phyloP scores from a whole-genome alignment of 2,797 vertebrate species.

The Lophotriccus pileatus region DNA sequence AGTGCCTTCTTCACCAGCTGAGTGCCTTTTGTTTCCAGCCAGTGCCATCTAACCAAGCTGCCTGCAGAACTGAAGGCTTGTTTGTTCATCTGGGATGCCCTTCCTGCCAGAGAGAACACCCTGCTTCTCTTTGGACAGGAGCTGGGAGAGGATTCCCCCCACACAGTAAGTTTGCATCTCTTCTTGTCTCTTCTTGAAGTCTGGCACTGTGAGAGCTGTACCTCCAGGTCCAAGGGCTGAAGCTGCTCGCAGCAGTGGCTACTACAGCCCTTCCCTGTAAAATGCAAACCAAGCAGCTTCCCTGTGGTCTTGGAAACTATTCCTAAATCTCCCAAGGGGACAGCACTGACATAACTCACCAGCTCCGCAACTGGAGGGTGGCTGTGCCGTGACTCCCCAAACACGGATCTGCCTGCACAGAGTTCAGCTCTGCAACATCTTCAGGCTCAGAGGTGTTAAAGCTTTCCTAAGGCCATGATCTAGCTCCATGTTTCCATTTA shows the following conservation, averaged over 20 bases:
- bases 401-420: rapidly evolving
- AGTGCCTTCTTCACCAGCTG: background rate
- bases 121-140: background rate
- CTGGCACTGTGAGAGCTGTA: background rate
- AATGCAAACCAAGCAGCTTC: background rate
- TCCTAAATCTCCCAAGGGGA: background rate
- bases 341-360: background rate
- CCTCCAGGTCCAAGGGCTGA: background rate
- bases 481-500: background rate
- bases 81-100: too few relatives aligned
- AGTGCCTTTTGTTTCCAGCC: background rate
- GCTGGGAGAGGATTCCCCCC: background rate
- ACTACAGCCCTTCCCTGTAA: background rate
- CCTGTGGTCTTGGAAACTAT: background rate
- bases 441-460: background rate
- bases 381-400: background rate
- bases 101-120: background rate
- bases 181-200: background rate
- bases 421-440: background rate
- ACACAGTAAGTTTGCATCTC: background rate
- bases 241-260: background rate
- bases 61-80: background rate
- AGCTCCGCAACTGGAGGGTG: background rate
- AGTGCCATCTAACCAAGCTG: background rate
- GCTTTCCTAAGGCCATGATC: background rate